A percentile compares a stretch with the other conserved stretches of the same genome.
Conservation (phyloP, 2,113 vertebrate genomes). For the Neodontobutis hainanensis region DNA sequence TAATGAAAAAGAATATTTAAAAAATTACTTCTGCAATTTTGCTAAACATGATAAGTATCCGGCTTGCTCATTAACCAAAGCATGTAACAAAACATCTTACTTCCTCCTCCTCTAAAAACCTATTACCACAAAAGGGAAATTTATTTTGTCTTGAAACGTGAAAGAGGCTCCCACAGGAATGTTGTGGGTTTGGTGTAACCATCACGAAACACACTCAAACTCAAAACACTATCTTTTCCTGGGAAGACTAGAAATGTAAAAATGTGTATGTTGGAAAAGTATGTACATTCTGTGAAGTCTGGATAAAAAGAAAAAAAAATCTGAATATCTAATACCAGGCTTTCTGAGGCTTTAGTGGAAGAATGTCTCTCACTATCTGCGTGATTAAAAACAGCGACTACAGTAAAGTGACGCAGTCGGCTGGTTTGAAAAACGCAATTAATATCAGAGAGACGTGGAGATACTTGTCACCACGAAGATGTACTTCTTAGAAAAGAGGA, state of each 20-base stretch:
- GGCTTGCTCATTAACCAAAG: neutral
- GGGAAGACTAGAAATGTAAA: neutral
- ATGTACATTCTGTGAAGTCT: neutral
- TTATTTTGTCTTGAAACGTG: too few species aligned
- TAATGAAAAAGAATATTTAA: too few species aligned
- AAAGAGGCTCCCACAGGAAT: too few species aligned
- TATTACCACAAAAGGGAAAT: too few species aligned
- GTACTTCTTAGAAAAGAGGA: neutral
- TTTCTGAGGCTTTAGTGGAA: conserved; percentile 32
- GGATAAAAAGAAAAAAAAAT: conserved; percentile 32
- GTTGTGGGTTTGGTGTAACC: too few species aligned
- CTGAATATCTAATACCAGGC: conserved; percentile 27
- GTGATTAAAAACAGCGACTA: conserved; percentile 55
- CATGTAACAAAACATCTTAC: too few species aligned
- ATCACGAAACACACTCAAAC: too few species aligned
- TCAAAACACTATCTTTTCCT: neutral
- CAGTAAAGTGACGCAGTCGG: conserved; percentile 21
- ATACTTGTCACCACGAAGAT: conserved; percentile 14
- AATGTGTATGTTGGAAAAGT: neutral
- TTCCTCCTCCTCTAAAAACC: too few species aligned
- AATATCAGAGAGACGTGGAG: conserved; percentile 28
- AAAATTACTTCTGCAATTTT: neutral
- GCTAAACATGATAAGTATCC: too few species aligned
- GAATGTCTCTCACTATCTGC: conserved; percentile 45
- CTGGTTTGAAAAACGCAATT: conserved; percentile 33